Base-by-base conservation (phyloP, 92 coral and sea anemone species). In the Actinostola sp. region DNA sequence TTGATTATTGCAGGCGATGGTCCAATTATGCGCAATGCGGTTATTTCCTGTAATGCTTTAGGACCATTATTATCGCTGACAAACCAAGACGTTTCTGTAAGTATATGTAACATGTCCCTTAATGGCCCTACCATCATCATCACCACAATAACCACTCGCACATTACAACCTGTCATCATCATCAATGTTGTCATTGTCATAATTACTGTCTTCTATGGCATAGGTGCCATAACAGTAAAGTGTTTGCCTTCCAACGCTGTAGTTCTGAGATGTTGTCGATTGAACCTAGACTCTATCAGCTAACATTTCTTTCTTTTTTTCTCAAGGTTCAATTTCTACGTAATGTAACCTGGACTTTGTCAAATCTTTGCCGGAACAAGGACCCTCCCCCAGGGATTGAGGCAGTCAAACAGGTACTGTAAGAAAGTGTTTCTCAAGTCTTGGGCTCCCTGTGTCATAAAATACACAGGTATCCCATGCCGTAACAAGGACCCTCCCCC, bases 401-500 rank as follows among this genome's bases (percentile, higher is more conserved):
- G 34, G 87, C 98, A 1, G 97, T 94, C 25, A 62, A 76, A 72
- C 84, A 87, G 88, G 97, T 92, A 1, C 4, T 36, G 42, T 36
- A 36, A 36, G 42, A 11, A 36, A n/a, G n/a, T n/a, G n/a, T n/a
- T n/a, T n/a, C n/a, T n/a, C n/a, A n/a, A n/a, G n/a, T n/a, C n/a
- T n/a, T 36, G 42, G 42, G 42, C 42, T 36, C 11, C 42, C 42
- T 36, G 42, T 36, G 42, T 36, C n/a, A 36, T 11, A 36, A 36
- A 36, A 36, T 36, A 4, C 42, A 36, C 42, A 36, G 42, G 42
- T 4, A 36, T 36, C 42, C 42, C 42, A 36, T 4, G 11, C 42
- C 89, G 98, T 34, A 93, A 89, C 83, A 93, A 93, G 73, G 91
- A 93, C 73, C 98, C 98, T 62, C 93, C 98, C 2, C 98, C 98